Base-by-base conservation (phyloP, 1,140 invertebrate species). In the Panagrolaimus sp. region DNA sequence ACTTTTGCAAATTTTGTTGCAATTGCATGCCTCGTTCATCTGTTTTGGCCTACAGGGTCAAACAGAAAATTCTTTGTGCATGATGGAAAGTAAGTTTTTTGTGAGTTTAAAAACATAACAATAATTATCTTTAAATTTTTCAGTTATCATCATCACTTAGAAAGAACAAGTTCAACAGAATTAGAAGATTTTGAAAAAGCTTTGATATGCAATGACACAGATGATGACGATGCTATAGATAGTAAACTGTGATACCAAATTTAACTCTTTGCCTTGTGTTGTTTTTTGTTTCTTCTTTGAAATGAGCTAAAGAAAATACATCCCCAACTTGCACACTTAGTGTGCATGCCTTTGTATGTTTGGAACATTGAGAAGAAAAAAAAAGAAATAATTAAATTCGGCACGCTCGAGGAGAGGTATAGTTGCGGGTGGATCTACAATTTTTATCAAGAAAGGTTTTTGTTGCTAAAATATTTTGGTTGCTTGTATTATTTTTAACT, bases 1-100 rank as follows among this genome's bases (percentile, higher is more conserved):
- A 72, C 55, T 26, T 71, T 71, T 48, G 70, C 70, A 17, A 71
- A 71, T 43, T 69, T 69, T 47, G 55, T 71, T 63, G 66, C 70
- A 9, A 55, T 72, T 21, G 70, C 70, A n/a, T 55, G 70, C n/a
- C 70, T 71, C 12, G 46, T 72, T 43, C 70, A 71, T 48, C 21
- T 71, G 9, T 71, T 71, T 48, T 71, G 70, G 70, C 70, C 70
- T 6, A 63, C 48, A n/a, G 46, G 70, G 45, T 71, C 70, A n/a
- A 73, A 71, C 10, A 21, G 70, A 15, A 70, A 63, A 14, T 71
- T 71, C 69, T 71, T 71, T 44, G 32, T 15, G 14, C 17, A 21
- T 12, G 70, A 71, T 70, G 52, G 52, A 21, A 58, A 58, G 52
- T 58, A 58, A 58, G 52, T 58, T 21, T 28, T 28, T 12, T 58